Evolutionary conservation across 2,797 vertebrate species (phyloP).

Genomic region (Epinephelus malabaricus): DNA sequence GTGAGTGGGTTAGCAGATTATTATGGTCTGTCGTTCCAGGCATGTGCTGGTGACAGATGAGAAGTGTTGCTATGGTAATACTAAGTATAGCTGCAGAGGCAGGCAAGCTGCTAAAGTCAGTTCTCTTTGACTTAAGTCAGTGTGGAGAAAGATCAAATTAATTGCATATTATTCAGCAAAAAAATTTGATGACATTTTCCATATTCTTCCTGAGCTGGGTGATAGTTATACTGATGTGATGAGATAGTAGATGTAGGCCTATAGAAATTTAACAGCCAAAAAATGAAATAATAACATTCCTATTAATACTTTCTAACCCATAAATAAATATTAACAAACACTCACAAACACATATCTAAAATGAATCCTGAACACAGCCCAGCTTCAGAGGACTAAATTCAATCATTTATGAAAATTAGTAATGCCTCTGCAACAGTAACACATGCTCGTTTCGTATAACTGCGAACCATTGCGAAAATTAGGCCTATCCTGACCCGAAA

Average conservation of each 20-base stretch:
- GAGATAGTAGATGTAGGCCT: background rate
- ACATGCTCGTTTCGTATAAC: background rate
- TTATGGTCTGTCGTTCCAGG: slow-evolving; percentile 69
- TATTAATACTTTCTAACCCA: background rate
- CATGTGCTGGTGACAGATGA: slow-evolving; percentile 72
- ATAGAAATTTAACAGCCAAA: background rate
- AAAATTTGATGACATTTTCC: background rate
- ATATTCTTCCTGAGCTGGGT: too few species aligned
- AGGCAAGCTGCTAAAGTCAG: slow-evolving; percentile 42
- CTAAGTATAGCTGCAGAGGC: slow-evolving; percentile 60
- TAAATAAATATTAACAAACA: background rate
- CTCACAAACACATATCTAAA: background rate
- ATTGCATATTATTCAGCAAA: background rate
- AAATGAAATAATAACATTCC: background rate
- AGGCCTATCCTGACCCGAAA: too few species aligned
- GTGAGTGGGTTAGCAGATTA: slow-evolving; percentile 70
- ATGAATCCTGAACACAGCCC: background rate
- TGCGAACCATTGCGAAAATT: background rate
- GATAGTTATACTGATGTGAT: background rate
- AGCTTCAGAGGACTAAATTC: background rate
- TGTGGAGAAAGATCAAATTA: background rate
- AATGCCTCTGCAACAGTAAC: slow-evolving; percentile 1
- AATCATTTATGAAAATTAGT: background rate
- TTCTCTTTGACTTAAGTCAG: slow-evolving; percentile 37
- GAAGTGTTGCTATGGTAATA: slow-evolving; percentile 69